phyloP scores from a whole-genome alignment of 2,797 vertebrate genomes.

The Poecilia velifera region DNA sequence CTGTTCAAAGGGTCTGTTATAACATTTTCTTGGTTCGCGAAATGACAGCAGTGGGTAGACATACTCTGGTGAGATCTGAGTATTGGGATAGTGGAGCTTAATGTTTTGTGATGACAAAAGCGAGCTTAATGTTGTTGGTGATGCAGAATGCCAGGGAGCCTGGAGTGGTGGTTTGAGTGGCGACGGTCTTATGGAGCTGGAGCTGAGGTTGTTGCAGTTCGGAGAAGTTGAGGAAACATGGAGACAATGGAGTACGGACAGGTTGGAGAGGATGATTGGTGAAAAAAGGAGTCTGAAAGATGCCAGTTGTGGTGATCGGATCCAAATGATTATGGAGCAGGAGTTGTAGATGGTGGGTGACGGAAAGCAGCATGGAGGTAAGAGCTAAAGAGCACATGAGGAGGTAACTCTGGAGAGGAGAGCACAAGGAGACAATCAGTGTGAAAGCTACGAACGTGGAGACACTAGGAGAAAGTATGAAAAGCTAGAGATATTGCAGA shows the following conservation, averaged over 20 bases:
- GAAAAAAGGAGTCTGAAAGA: background rate
- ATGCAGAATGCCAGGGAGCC: background rate
- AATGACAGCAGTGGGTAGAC: background rate
- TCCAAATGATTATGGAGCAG: background rate
- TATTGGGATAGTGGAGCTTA: background rate
- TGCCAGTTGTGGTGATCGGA: background rate
- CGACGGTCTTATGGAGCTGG: background rate
- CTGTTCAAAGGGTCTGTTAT: too few relatives aligned
- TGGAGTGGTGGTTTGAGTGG: background rate
- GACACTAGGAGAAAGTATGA: background rate
- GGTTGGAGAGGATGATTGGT: background rate
- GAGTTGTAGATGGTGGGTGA: background rate
- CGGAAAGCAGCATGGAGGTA: background rate
- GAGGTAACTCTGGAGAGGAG: background rate
- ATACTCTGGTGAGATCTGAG: background rate
- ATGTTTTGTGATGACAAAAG: background rate
- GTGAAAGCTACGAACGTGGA: background rate
- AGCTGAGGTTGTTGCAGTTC: background rate
- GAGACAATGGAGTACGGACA: background rate
- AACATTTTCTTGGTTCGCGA: background rate
- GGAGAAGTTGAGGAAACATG: background rate
- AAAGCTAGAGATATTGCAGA: background rate
- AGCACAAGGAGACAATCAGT: background rate
- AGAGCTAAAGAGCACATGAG: background rate
- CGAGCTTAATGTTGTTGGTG: background rate